Evolutionary conservation across 2,888 invertebrate genomes (phyloP).

Genomic region (Diadegma fenestrale): DNA sequence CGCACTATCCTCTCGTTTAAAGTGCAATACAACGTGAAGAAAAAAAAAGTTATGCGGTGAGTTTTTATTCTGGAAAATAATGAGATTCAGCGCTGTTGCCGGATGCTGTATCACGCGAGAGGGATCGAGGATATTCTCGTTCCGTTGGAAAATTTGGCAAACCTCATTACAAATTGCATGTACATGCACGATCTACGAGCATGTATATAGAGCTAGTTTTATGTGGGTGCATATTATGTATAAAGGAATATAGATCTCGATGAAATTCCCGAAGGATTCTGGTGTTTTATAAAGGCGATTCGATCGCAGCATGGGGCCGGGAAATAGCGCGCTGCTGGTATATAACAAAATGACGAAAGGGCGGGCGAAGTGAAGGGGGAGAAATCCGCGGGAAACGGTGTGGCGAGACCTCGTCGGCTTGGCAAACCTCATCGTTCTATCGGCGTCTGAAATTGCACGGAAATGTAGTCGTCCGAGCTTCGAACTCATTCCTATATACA

Average conservation of each 20-base stretch:
- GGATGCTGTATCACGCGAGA: conserved; percentile 3
- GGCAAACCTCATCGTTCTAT: conserved; percentile 68
- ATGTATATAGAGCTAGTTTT: neutral
- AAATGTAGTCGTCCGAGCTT: conserved; percentile 63
- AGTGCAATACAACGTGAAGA: neutral
- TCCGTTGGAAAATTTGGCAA: conserved; percentile 60
- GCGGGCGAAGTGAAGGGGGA: conserved; percentile 1
- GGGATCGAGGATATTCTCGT: conserved; percentile 35
- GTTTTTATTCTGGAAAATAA: conserved; percentile 23
- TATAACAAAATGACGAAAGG: conserved; percentile 23
- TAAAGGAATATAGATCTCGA: conserved; percentile 13
- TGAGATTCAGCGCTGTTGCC: conserved; percentile 20
- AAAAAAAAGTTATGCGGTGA: neutral
- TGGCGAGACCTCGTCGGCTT: conserved; percentile 62
- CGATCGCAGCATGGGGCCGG: conserved; percentile 39
- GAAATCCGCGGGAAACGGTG: conserved; percentile 66
- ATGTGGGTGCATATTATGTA: neutral
- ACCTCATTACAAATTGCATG: conserved; percentile 37
- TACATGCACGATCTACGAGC: neutral
- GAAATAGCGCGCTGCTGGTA: conserved; percentile 29
- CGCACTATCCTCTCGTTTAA: neutral
- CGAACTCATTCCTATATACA: conserved; percentile 47
- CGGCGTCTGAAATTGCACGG: conserved; percentile 68
- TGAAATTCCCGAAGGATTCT: conserved; percentile 40
- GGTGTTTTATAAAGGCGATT: conserved; percentile 58